phyloP scores from a whole-genome alignment of 2,113 vertebrate species.

The Zeus faber region DNA sequence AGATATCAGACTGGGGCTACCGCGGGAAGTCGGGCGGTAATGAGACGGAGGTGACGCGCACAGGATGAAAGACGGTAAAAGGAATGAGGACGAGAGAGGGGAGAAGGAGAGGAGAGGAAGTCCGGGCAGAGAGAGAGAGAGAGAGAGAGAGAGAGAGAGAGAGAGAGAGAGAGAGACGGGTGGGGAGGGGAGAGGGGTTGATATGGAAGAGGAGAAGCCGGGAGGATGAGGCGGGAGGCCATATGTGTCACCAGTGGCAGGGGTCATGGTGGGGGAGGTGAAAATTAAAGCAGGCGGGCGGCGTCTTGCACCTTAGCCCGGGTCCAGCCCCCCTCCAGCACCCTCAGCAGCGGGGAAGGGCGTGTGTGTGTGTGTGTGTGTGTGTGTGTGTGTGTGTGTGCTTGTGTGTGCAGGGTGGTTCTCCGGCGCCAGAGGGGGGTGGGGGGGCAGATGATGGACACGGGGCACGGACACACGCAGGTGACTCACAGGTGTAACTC shows the following conservation, averaged over 20 bases:
- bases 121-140: too few relatives aligned
- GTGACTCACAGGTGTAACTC: conserved; percentile 60
- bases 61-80: too few relatives aligned
- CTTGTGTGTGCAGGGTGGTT: conserved; percentile 13
- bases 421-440: background rate
- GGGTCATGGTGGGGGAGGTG: conserved; percentile 68
- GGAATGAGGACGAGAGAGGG: too few relatives aligned
- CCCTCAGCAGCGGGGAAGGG: conserved; percentile 25
- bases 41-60: too few relatives aligned
- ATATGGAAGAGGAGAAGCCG: background rate
- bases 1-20: too few relatives aligned
- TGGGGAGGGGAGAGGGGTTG: background rate
- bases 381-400: conserved; percentile 2
- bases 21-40: too few relatives aligned
- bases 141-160: background rate
- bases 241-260: conserved; percentile 53
- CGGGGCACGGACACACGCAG: conserved; percentile 43
- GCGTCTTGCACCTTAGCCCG: conserved; percentile 69
- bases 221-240: conserved; percentile 35
- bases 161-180: conserved; percentile 21
- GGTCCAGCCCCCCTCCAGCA: conserved; percentile 31
- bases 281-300: conserved; percentile 71
- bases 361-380: conserved; percentile 14
- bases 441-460: conserved; percentile 16
- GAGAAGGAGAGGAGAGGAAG: too few relatives aligned